Percentiles rank a stretch among this genome's conserved stretches.
phyloP scores from a whole-genome alignment of 2,113 vertebrate genomes.

The Ciconia boyciana region DNA sequence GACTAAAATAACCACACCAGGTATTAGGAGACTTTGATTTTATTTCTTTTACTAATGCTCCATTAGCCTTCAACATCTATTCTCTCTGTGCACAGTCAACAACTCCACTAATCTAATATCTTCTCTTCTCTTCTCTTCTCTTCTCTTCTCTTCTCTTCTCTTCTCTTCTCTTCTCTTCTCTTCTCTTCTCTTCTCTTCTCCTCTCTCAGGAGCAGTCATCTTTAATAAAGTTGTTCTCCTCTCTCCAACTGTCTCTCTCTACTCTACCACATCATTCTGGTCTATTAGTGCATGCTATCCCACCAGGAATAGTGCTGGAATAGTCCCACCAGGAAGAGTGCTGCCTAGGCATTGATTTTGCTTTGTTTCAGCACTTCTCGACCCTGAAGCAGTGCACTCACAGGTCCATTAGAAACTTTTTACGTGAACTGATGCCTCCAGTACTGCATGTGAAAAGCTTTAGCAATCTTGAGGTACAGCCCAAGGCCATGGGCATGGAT shows the following conservation, averaged over 20 bases:
- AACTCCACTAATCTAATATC: slow-evolving; percentile 56
- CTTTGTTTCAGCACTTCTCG: slow-evolving; percentile 47
- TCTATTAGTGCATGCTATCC: not conserved
- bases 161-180: not conserved
- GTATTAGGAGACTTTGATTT: slow-evolving; percentile 62
- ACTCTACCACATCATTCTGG: not conserved
- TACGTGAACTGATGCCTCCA: not conserved
- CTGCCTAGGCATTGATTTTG: slow-evolving; percentile 41
- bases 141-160: not conserved
- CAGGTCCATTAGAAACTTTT: slow-evolving; percentile 33
- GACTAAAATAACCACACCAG: slow-evolving; percentile 47
- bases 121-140: not conserved
- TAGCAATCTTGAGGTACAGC: not conserved
- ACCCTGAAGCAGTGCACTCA: slow-evolving; percentile 27
- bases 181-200: not conserved
- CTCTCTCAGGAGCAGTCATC: not conserved
- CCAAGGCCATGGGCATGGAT: not conserved
- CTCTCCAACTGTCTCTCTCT: not conserved
- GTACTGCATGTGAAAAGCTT: not conserved
- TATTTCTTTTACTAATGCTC: slow-evolving; percentile 56
- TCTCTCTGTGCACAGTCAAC: slow-evolving; percentile 59
- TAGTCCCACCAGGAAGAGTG: slow-evolving; percentile 27
- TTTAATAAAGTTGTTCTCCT: slow-evolving; percentile 1
- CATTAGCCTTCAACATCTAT: slow-evolving; percentile 72
- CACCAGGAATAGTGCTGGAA: slow-evolving; percentile 28